phyloP scores from a whole-genome alignment of 2,113 vertebrate genomes.

The Heterotilapia buettikoferi region DNA sequence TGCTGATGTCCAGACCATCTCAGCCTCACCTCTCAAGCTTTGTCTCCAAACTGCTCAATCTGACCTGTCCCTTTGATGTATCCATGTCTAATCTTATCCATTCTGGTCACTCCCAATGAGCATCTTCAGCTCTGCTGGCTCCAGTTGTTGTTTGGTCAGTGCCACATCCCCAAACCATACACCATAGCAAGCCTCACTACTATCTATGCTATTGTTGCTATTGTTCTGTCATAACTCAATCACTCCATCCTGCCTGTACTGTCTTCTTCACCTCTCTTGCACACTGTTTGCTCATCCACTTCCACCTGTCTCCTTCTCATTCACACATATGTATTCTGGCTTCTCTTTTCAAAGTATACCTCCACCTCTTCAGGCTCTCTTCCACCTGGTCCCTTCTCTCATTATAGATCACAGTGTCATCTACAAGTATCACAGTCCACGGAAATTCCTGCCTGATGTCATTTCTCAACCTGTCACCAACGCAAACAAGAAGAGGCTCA shows the following conservation, averaged over 20 bases:
- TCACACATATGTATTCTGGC: background rate
- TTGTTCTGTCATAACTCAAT: background rate
- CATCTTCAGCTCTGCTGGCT: background rate
- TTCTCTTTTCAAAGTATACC: background rate
- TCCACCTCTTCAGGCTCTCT: background rate
- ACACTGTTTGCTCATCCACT: background rate
- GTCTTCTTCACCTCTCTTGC: background rate
- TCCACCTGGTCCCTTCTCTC: background rate
- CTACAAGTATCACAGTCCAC: background rate
- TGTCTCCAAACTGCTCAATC: fast-evolving
- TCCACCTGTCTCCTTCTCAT: background rate
- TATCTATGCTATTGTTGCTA: background rate
- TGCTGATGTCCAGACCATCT: background rate
- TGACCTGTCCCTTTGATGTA: background rate
- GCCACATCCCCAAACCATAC: background rate
- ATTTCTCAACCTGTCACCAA: background rate
- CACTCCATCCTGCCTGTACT: background rate
- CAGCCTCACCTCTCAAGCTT: background rate
- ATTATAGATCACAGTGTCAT: background rate
- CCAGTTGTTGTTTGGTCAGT: background rate
- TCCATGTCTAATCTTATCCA: fast-evolving
- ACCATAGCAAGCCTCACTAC: background rate
- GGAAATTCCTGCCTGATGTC: background rate
- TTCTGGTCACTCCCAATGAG: background rate
- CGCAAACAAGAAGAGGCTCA: background rate